Evolutionary conservation across 2,888 invertebrate genomes (phyloP).

Genomic region (Drosophila aldrichi): DNA sequence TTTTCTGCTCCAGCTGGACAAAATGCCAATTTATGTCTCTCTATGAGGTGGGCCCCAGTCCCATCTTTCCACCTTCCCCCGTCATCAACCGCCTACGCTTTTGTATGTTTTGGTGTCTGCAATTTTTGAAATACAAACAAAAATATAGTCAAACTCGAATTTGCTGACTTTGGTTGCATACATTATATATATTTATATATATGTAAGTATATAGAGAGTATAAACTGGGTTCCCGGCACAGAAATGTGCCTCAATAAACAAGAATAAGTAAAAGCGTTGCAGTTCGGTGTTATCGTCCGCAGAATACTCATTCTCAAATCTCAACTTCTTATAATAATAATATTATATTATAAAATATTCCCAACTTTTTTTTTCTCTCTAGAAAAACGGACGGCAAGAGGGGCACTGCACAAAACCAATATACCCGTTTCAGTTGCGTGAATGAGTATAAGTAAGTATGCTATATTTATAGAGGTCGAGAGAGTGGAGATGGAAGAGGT

Average conservation of each 20-base stretch:
- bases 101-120: constrained; percentile 54
- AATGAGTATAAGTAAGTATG: constrained; percentile 3
- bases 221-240: constrained; percentile 7
- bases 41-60: background rate
- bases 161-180: constrained; percentile 72
- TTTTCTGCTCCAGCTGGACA: constrained; percentile 46
- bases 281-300: no score
- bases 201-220: constrained; percentile 32
- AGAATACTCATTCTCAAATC: no score
- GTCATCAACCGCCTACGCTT: background rate
- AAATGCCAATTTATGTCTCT: constrained; percentile 55
- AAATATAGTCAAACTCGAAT: constrained; percentile 54
- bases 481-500: background rate
- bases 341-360: no score
- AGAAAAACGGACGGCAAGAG: no score
- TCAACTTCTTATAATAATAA: no score
- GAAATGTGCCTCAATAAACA: constrained; percentile 54
- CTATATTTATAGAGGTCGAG: background rate
- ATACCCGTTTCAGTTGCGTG: no score
- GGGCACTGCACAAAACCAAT: no score
- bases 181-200: constrained; percentile 29
- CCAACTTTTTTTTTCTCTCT: no score
- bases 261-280: background rate
- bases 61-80: no score
- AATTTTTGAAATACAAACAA: constrained; percentile 72